Percentiles rank a stretch among this genome's conserved stretches.
phyloP scores from a whole-genome alignment of 2,113 vertebrate genomes.

The Theropithecus gelada region DNA sequence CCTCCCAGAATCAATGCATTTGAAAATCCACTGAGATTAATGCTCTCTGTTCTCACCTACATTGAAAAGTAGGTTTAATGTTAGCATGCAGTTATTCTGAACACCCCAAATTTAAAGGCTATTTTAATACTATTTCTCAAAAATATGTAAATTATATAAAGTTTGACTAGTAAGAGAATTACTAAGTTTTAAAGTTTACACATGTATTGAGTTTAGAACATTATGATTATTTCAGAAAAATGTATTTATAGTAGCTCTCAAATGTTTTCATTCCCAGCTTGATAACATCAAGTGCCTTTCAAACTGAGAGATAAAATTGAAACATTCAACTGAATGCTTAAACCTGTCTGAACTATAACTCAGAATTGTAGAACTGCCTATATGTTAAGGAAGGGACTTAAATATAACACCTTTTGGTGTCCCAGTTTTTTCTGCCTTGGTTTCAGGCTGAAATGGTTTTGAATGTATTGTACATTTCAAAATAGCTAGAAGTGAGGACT shows the following conservation, averaged over 20 bases:
- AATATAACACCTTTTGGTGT: not conserved
- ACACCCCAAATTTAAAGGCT: not conserved
- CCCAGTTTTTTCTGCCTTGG: not conserved
- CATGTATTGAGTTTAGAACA: not conserved
- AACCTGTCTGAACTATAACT: no score
- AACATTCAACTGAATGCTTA: not conserved
- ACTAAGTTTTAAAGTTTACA: not conserved
- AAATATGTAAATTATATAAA: not conserved
- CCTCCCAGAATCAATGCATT: slow-evolving; percentile 3
- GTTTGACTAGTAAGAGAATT: not conserved
- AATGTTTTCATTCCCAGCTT: not conserved
- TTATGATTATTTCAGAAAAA: not conserved
- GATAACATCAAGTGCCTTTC: not conserved
- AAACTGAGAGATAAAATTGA: not conserved
- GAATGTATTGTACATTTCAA: not conserved
- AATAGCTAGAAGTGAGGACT: not conserved
- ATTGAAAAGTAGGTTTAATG: not conserved
- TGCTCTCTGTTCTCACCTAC: not conserved
- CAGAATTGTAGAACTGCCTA: not conserved
- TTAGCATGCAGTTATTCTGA: not conserved
- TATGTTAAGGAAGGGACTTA: not conserved
- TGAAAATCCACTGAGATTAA: slow-evolving; percentile 42
- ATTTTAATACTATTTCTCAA: not conserved
- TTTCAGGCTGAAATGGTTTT: not conserved
- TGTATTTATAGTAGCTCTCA: not conserved